Evolutionary conservation across 1,140 invertebrate species (phyloP).

Genomic region (Camponotus vicinus): DNA sequence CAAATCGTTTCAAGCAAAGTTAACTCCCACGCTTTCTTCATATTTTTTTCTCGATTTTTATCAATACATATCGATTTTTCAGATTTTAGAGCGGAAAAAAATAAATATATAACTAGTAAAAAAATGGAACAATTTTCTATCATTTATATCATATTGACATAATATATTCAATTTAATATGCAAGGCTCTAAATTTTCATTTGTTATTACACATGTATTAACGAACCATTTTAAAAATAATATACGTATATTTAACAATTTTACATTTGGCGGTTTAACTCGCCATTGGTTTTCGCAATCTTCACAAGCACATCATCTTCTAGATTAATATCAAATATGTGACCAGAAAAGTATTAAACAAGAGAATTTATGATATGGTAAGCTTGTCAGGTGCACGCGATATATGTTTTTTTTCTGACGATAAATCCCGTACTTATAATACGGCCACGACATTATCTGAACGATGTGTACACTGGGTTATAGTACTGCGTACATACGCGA

Average conservation of each 20-base stretch:
- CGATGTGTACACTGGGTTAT: slow-evolving; percentile 58
- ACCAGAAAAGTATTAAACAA: not conserved
- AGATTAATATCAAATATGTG: slow-evolving; percentile 11
- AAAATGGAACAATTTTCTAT: not conserved
- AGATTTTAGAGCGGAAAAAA: not conserved
- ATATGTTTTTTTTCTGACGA: slow-evolving; percentile 5
- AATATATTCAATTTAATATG: not conserved
- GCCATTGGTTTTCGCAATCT: not conserved
- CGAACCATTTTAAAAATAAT: not conserved
- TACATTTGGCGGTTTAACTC: not conserved
- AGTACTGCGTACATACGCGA: slow-evolving; percentile 49
- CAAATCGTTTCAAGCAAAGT: not conserved
- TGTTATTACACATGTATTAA: not conserved
- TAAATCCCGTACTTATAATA: not conserved
- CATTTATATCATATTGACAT: not conserved
- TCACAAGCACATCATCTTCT: not conserved
- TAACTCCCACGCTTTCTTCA: not conserved
- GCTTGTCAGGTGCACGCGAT: not conserved
- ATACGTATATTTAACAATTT: not conserved
- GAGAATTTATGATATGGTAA: not conserved
- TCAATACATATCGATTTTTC: slow-evolving; percentile 1
- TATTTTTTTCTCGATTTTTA: not conserved
- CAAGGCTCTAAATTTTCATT: not conserved
- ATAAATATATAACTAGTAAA: not conserved
- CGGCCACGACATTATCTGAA: slow-evolving; percentile 47